Conservation (phyloP, 64 coral and sea anemone genomes). For the Porites australiensis region DNA sequence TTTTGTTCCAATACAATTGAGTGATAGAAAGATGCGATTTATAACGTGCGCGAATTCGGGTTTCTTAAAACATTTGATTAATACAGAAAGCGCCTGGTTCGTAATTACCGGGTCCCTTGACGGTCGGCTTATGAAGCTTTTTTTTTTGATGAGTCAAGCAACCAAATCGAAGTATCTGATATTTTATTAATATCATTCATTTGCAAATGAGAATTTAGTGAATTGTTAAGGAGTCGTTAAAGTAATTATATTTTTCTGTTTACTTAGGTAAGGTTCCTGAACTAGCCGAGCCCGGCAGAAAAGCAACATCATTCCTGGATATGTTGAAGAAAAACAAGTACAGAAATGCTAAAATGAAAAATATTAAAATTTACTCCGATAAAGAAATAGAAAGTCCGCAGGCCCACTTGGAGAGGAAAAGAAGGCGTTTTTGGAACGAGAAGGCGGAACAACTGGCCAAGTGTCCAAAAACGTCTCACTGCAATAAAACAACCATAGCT, state of each 20-base stretch:
- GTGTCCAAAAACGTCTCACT: neutral
- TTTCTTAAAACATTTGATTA: no score
- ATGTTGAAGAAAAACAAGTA: neutral
- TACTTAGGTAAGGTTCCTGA: neutral
- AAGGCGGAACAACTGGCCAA: constrained; percentile 41
- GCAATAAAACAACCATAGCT: neutral
- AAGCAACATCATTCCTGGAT: neutral
- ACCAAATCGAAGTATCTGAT: no score
- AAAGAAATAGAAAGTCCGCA: neutral
- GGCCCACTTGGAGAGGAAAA: neutral
- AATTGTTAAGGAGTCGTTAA: neutral
- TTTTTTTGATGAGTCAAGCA: no score
- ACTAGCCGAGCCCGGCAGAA: neutral
- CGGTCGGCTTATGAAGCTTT: no score
- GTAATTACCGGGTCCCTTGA: no score
- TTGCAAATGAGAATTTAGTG: no score
- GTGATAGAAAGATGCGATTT: no score
- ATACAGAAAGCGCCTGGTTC: no score
- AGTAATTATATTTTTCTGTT: neutral
- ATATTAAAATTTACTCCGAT: constrained; percentile 5
- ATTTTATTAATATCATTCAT: no score
- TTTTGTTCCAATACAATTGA: no score
- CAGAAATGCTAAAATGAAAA: constrained; percentile 14
- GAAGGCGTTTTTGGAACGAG: constrained; percentile 46
- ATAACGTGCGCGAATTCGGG: no score